Conservation (phyloP, 2,797 vertebrate genomes). For the Pelodytes ibericus region DNA sequence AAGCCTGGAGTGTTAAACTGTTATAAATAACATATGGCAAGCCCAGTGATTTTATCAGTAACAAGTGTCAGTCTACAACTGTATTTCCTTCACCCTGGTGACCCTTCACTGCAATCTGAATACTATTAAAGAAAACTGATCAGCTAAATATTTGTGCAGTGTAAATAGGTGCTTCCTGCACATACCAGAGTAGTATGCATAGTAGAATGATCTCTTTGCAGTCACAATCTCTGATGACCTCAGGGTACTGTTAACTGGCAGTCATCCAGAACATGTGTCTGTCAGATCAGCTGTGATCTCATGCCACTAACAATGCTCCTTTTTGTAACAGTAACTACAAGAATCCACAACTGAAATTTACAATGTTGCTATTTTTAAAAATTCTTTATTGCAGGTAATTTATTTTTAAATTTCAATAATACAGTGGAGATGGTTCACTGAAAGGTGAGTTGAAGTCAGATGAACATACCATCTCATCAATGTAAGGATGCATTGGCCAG, state of each 20-base stretch:
- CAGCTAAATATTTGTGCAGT: conserved; percentile 30
- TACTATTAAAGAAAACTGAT: conserved; percentile 53
- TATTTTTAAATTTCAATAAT: too few species aligned
- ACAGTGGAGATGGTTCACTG: too few species aligned
- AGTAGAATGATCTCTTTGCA: conserved; percentile 1
- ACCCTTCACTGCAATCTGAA: too few species aligned
- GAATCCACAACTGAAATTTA: neutral
- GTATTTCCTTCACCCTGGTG: neutral
- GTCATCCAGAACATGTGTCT: conserved; percentile 19
- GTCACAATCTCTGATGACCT: neutral
- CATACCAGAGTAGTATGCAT: conserved; percentile 6
- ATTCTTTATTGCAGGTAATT: too few species aligned
- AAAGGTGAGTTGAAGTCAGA: too few species aligned
- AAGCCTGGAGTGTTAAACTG: too few species aligned
- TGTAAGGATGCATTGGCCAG: too few species aligned
- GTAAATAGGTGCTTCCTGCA: conserved; percentile 18
- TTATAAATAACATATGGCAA: too few species aligned
- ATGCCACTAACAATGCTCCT: neutral
- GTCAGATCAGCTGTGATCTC: conserved; percentile 28
- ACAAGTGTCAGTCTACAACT: neutral
- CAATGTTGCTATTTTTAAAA: neutral
- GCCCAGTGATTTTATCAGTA: neutral
- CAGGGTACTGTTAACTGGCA: conserved; percentile 5
- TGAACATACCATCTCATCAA: too few species aligned
- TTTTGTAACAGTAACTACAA: neutral